Percentiles rank a stretch among this genome's conserved stretches.
Evolutionary conservation across 2,888 invertebrate genomes (phyloP).

Genomic region (Cheilosia vulpina): DNA sequence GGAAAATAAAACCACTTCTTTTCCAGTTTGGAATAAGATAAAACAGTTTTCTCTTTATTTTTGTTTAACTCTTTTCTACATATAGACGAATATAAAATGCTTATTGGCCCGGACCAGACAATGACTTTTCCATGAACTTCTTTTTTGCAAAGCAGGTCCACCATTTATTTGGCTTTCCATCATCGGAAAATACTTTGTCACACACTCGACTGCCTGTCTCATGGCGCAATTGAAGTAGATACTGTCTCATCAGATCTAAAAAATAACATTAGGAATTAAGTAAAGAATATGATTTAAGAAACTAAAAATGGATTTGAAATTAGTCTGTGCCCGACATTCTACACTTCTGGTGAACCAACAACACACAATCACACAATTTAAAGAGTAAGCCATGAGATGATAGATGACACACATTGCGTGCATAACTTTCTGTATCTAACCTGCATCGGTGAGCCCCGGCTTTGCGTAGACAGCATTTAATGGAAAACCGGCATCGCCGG

Average conservation of each 20-base stretch:
- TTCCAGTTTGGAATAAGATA: conserved; percentile 51
- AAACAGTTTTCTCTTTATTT: conserved; percentile 23
- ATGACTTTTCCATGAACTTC: conserved; percentile 99
- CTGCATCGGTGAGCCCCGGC: conserved; percentile 92
- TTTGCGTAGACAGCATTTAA: conserved; percentile 97
- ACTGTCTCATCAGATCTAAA: conserved; percentile 94
- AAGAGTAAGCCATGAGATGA: too few species aligned
- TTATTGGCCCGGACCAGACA: conserved; percentile 84
- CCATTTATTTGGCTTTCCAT: conserved; percentile 99
- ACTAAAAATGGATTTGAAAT: too few species aligned
- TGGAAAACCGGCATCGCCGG: conserved; percentile 97
- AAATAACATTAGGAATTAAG: background rate
- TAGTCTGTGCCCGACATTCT: background rate
- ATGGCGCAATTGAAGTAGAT: conserved; percentile 96
- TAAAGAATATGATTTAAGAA: background rate
- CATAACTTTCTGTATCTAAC: conserved; percentile 82
- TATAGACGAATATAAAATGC: conserved; percentile 27
- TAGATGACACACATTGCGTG: too few species aligned
- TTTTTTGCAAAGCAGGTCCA: conserved; percentile 99
- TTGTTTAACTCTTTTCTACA: conserved; percentile 16
- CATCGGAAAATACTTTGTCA: conserved; percentile 95
- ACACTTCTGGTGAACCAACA: background rate
- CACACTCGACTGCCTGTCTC: conserved; percentile 96
- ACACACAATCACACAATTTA: conserved; percentile 70
- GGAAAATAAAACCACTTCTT: conserved; percentile 57